phyloP scores from a whole-genome alignment of 2,797 vertebrate genomes.

The Chanos chanos region DNA sequence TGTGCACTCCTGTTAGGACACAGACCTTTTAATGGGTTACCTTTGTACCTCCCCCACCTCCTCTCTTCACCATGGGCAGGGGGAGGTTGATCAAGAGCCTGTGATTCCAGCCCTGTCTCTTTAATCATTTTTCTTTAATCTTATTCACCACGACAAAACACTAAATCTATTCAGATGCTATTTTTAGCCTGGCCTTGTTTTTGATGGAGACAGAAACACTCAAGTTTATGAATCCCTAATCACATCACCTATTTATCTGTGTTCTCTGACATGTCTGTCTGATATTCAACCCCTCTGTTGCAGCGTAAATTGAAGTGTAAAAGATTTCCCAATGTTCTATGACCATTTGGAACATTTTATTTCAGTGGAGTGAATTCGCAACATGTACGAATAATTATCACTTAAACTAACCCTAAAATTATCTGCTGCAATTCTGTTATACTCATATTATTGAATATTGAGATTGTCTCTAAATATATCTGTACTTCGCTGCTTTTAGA shows the following conservation, averaged over 20 bases:
- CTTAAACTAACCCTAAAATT: no score
- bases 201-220: conserved; percentile 39
- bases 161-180: conserved; percentile 39
- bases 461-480: no score
- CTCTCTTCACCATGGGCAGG: neutral
- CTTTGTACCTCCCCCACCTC: neutral
- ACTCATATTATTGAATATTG: no score
- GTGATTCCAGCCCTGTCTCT: neutral
- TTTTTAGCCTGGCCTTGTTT: conserved; percentile 41
- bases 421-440: no score
- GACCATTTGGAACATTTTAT: no score
- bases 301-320: no score
- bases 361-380: no score
- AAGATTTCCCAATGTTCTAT: no score
- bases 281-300: neutral
- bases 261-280: conserved; percentile 1
- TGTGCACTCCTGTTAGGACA: no score
- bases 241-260: conserved; percentile 16
- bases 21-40: no score
- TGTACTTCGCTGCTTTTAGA: no score
- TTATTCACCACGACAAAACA: conserved; percentile 37
- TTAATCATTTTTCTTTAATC: conserved; percentile 45
- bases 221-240: conserved; percentile 42
- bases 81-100: neutral
- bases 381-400: no score